Percentiles rank a stretch among this genome's conserved stretches.
These are phyloP conservation scores for Diglossa cyanea DNA, from an alignment of 2,797 vertebrate species.

Conservation along the genomic window DNA sequence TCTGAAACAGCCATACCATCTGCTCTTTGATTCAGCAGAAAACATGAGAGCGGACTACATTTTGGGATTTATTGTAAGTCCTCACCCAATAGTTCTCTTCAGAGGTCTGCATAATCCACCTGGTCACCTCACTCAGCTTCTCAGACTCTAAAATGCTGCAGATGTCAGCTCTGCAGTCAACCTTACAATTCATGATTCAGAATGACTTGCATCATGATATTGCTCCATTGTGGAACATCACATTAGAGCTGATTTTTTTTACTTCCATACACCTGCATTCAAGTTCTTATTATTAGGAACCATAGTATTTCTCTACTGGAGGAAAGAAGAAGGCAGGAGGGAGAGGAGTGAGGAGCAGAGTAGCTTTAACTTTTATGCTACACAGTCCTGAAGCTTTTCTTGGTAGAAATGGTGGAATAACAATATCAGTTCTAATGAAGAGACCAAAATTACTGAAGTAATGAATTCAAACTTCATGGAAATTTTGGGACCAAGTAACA, in stretches of 20 bases:
- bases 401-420: not conserved
- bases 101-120: not conserved
- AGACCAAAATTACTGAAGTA: not conserved
- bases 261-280: not conserved
- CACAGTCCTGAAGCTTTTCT: not conserved
- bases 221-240: rapidly evolving
- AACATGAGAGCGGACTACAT: not conserved
- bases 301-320: not conserved
- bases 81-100: not conserved
- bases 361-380: not conserved
- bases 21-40: not conserved
- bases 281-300: not conserved
- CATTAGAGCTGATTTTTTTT: not conserved
- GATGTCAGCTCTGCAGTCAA: not conserved
- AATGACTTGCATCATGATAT: not conserved
- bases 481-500: not conserved
- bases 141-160: not conserved
- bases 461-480: not conserved
- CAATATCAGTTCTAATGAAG: not conserved
- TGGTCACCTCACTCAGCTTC: not conserved
- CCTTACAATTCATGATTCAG: not conserved
- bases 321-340: not conserved
- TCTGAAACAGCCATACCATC: not conserved
- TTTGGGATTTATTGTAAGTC: not conserved
- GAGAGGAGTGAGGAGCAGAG: not conserved